Evolutionary conservation across 2,797 vertebrate genomes (phyloP), one percentile per base, ranked within the genome.

Genomic region (Emys orbicularis): DNA sequence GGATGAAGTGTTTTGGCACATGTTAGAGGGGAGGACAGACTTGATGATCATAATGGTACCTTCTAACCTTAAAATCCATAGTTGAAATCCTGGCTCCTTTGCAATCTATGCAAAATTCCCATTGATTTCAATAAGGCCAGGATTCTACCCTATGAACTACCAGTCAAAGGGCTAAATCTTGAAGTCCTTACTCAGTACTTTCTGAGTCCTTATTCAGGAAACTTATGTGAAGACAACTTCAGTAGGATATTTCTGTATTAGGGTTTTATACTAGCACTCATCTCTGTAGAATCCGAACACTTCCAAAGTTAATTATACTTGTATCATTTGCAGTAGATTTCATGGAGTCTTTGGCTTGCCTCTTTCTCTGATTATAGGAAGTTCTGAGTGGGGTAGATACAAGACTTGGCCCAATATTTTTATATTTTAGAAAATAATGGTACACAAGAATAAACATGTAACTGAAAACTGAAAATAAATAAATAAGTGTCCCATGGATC

Each of bases 361-460:
- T 76, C 44, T 86, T 88, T 81, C 10, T 88, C 52, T 93, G 16
- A 74, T 79, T 85, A 92, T 87, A 18, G 4, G 50, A 83, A 94
- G 50, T 4, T 85, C 53, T 53, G 84, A 92, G 37, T n/a, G 5
- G 18, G 23, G 5, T 57, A 94, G 54, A 27, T 77, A 93, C 23
- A 77, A 77, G 86, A 85, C 86, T 44, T 68, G 76, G 90, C n/a
- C 88, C 92, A 96, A 82, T 0, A 1, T 68, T 41, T 86, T 74
- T 92, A 80, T 27, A 56, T 92, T 95, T 94, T 54, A 88, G 25
- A 95, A 96, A 68, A 94, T 54, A 97, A 95, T 97, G 50, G 13
- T 50, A 93, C 2, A 47, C 74, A 80, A 79, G 83, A 87, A 59
- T 93, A 93, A 81, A 79, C n/a, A 82, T 83, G 34, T 86, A 89